Percentiles rank a stretch among this genome's conserved stretches.
Evolutionary conservation across 2,113 vertebrate genomes (phyloP).

Genomic region (Empidonax traillii): DNA sequence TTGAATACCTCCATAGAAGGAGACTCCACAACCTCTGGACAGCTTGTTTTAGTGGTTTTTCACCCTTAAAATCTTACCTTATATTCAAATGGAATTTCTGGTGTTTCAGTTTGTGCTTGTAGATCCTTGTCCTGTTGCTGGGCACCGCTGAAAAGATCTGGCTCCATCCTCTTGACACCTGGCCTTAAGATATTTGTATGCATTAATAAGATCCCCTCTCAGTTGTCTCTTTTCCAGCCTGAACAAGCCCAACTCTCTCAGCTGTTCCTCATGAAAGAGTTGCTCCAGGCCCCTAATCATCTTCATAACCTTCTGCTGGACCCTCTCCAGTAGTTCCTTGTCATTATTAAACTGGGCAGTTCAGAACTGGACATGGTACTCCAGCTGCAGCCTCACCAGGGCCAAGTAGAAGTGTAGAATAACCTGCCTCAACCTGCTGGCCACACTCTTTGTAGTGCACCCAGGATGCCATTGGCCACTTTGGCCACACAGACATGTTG

Average conservation of each 20-base stretch:
- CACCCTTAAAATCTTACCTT: neutral
- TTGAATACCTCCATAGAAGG: neutral
- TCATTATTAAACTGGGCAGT: neutral
- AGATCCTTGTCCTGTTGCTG: fast-evolving
- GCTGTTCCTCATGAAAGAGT: neutral
- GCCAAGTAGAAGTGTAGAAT: neutral
- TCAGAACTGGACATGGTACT: neutral
- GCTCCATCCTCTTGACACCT: neutral
- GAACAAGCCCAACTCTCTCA: neutral
- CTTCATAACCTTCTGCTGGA: neutral
- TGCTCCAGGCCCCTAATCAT: neutral
- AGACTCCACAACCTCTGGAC: neutral
- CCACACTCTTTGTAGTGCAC: neutral
- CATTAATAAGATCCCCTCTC: neutral
- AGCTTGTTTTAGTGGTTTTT: neutral
- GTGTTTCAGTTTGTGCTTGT: neutral
- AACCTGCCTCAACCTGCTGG: neutral
- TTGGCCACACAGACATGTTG: neutral
- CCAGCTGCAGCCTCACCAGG: neutral
- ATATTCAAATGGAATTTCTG: neutral
- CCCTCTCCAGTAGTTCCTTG: neutral
- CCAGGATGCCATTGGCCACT: neutral
- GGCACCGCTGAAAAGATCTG: neutral
- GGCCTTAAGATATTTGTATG: neutral
- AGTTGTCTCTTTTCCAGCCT: neutral